A percentile compares a stretch with the other conserved stretches of the same genome.
Evolutionary conservation across 1,140 invertebrate species (phyloP).

Genomic region (Lamellibrachia luymesi): DNA sequence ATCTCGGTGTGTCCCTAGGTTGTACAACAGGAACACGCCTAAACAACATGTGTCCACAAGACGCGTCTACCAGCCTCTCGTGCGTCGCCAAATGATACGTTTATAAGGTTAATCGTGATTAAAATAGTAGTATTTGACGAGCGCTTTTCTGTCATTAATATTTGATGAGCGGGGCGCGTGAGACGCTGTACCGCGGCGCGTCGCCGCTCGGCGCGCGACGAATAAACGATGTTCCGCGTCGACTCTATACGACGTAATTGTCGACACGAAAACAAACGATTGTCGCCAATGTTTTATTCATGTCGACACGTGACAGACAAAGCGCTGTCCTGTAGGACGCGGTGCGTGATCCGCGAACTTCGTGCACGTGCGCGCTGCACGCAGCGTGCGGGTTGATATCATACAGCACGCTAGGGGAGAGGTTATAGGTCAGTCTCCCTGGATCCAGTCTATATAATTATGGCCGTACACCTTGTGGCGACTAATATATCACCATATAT

Average conservation of each 20-base stretch:
- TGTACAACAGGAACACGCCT: neutral
- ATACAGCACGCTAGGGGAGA: neutral
- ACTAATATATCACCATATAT: too few relatives aligned
- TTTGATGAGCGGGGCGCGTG: neutral
- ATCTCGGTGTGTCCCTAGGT: too few relatives aligned
- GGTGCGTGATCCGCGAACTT: neutral
- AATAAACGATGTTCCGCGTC: neutral
- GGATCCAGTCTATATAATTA: neutral
- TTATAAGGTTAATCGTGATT: neutral
- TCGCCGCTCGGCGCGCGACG: neutral
- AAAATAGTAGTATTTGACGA: neutral
- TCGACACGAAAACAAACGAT: neutral
- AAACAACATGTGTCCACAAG: neutral
- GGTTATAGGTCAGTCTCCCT: neutral
- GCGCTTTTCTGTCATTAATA: neutral
- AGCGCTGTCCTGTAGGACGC: neutral
- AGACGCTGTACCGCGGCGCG: neutral
- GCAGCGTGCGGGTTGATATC: neutral
- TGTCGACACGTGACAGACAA: neutral
- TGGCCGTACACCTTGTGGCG: too few relatives aligned
- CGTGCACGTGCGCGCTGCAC: neutral
- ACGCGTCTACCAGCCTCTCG: neutral
- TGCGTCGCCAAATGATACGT: neutral
- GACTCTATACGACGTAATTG: neutral
- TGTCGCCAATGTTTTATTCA: slow-evolving; percentile 1